phyloP scores from a whole-genome alignment of 2,797 vertebrate genomes.

The Leuciscus waleckii region DNA sequence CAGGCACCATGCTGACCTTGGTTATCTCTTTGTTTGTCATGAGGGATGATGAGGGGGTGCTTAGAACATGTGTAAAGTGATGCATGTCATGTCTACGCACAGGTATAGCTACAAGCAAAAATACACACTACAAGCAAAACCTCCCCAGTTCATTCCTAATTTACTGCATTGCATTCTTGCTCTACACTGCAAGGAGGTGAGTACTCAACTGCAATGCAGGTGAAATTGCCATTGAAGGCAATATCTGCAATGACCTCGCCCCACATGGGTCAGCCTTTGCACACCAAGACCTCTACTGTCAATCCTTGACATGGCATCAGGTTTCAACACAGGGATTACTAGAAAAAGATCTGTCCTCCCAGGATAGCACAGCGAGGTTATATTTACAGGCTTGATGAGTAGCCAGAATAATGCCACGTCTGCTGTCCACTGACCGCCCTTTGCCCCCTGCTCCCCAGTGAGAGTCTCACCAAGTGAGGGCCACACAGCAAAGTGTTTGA shows the following conservation, averaged over 20 bases:
- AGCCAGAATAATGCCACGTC: constrained; percentile 62
- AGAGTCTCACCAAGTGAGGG: constrained; percentile 8
- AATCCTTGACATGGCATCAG: constrained; percentile 66
- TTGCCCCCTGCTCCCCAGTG: constrained; percentile 50
- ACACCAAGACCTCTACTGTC: constrained; percentile 56
- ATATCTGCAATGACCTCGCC: constrained; percentile 58
- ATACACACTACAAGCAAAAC: neutral
- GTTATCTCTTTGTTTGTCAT: constrained; percentile 49
- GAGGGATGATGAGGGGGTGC: constrained; percentile 40
- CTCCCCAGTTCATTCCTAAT: neutral
- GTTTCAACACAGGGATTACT: constrained; percentile 70
- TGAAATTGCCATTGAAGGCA: constrained; percentile 58
- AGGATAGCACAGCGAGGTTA: constrained; percentile 65
- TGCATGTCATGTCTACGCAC: constrained; percentile 38
- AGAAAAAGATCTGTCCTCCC: constrained; percentile 65
- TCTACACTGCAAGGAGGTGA: neutral
- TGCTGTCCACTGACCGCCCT: constrained; percentile 45
- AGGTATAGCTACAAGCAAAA: neutral
- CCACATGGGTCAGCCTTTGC: constrained; percentile 52
- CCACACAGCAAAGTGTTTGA: neutral
- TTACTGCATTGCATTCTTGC: neutral
- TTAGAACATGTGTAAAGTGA: constrained; percentile 51
- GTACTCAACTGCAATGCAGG: constrained; percentile 4
- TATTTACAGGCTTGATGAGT: constrained; percentile 64
- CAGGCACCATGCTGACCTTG: constrained; percentile 51